These are phyloP conservation scores for Leptogaster cylindrica DNA, from an alignment of 2,888 invertebrate species.

Conservation along the genomic window DNA sequence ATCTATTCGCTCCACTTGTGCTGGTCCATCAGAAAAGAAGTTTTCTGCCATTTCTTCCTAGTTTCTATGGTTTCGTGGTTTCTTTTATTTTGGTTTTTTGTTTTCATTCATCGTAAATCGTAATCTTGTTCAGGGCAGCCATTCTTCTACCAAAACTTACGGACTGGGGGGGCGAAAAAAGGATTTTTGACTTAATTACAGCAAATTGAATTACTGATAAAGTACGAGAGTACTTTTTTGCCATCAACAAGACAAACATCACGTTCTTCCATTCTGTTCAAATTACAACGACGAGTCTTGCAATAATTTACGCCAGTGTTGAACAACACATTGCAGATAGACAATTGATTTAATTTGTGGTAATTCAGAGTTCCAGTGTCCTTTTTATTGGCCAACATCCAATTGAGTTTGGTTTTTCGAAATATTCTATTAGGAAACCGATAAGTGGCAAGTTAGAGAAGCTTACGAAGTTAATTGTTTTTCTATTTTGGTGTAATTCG, in stretches of 20 bases:
- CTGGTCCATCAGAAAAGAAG: not conserved
- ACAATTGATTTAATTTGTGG: constrained; percentile 21
- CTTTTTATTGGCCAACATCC: no score
- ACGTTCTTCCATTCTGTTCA: constrained; percentile 14
- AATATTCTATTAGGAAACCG: no score
- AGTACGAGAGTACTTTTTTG: constrained; percentile 29
- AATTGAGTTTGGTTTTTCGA: no score
- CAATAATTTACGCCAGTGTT: constrained; percentile 27
- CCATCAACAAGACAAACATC: constrained; percentile 35
- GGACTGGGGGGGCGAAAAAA: constrained; percentile 5
- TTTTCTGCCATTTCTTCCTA: constrained; percentile 16
- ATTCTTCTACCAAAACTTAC: not conserved
- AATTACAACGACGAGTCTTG: constrained; percentile 18
- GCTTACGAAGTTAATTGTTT: no score
- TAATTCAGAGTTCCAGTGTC: no score
- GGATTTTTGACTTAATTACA: constrained; percentile 37
- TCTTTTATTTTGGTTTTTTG: constrained; percentile 2
- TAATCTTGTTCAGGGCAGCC: no score
- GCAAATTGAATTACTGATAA: constrained; percentile 37
- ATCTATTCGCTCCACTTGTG: not conserved
- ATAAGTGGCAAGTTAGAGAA: no score
- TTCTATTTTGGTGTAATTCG: no score
- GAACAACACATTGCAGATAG: not conserved
- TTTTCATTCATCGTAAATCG: constrained; percentile 1
- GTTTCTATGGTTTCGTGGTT: constrained; percentile 9